These are phyloP conservation scores for Carlito syrichta DNA, from an alignment of 2,113 vertebrate species.

Conservation along the genomic window DNA sequence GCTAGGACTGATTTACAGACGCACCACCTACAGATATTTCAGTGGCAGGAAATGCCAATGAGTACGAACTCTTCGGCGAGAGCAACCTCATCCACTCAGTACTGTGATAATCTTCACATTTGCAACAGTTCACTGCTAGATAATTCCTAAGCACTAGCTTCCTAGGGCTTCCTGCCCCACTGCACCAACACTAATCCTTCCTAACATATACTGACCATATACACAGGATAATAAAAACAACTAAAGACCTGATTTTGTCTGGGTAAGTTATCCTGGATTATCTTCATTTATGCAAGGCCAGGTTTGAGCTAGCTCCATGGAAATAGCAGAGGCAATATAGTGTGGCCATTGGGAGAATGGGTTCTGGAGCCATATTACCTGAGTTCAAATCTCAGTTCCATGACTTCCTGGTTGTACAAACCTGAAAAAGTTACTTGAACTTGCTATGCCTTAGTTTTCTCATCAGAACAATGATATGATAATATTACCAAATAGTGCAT, in stretches of 20 bases:
- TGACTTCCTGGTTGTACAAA: background rate
- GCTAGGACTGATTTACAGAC: background rate
- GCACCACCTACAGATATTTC: background rate
- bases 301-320: background rate
- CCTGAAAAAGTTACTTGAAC: background rate
- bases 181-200: background rate
- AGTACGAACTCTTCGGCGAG: background rate
- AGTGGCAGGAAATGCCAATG: background rate
- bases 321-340: background rate
- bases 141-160: background rate
- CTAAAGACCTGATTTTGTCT: background rate
- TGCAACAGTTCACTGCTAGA: background rate
- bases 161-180: background rate
- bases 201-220: background rate
- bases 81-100: background rate
- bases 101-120: background rate
- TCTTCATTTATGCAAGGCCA: background rate
- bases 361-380: background rate
- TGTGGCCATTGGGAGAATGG: background rate
- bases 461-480: too few species aligned
- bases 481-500: too few species aligned
- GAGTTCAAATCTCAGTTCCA: background rate
- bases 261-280: background rate
- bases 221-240: background rate
- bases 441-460: too few species aligned